phyloP scores from a whole-genome alignment of 2,888 invertebrate genomes.

The Phortica okadai region DNA sequence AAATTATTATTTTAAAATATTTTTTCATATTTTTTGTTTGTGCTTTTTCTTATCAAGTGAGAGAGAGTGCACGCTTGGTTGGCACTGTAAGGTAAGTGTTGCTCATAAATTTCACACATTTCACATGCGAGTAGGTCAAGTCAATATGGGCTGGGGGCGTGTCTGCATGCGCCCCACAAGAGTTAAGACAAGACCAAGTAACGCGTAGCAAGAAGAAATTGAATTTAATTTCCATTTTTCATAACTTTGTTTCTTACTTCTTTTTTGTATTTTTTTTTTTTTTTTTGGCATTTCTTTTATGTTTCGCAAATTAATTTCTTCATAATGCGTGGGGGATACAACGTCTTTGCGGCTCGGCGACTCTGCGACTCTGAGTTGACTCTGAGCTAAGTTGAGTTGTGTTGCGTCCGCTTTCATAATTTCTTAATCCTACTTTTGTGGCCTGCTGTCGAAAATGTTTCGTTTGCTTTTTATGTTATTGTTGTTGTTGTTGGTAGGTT shows the following conservation, averaged over 20 bases:
- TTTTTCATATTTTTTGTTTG: neutral
- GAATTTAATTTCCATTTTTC: constrained; percentile 58
- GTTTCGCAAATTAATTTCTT: constrained; percentile 62
- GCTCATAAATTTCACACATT: constrained; percentile 28
- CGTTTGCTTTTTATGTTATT: constrained; percentile 15
- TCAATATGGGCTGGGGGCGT: constrained; percentile 34
- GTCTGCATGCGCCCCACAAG: constrained; percentile 39
- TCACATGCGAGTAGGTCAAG: constrained; percentile 23
- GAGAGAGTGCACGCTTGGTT: neutral
- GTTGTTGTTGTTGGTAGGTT: constrained; percentile 4
- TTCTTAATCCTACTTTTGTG: constrained; percentile 31
- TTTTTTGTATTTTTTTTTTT: neutral
- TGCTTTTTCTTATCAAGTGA: neutral
- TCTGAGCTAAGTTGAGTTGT: neutral
- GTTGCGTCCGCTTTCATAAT: constrained; percentile 21
- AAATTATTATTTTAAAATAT: neutral
- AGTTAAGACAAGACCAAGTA: constrained; percentile 17
- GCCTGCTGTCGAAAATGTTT: neutral
- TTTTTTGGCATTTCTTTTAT: constrained; percentile 10
- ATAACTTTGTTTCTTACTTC: constrained; percentile 1
- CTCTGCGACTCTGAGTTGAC: too few relatives aligned
- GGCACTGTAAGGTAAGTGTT: neutral
- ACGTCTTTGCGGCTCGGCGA: too few relatives aligned
- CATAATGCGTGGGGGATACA: constrained; percentile 63
- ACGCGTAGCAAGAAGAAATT: constrained; percentile 48